These are phyloP conservation scores for Indri indri DNA, from an alignment of 2,113 vertebrate genomes.

Conservation along the genomic window DNA sequence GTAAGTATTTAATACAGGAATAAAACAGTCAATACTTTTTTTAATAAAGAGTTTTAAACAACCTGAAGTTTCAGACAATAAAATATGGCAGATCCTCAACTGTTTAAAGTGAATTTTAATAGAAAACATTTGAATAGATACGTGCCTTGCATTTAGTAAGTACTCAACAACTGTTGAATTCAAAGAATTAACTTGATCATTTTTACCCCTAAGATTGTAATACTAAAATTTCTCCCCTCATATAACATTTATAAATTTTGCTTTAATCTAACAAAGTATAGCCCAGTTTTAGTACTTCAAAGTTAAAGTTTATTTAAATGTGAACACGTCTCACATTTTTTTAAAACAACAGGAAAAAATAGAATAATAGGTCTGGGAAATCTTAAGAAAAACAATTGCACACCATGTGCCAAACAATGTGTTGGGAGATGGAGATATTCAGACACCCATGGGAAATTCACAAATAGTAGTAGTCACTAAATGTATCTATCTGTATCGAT, in stretches of 20 bases:
- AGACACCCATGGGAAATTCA: background rate
- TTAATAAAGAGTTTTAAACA: conserved; percentile 3
- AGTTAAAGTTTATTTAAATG: conserved; percentile 22
- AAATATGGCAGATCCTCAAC: background rate
- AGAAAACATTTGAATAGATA: conserved; percentile 39
- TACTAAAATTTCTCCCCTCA: conserved; percentile 5
- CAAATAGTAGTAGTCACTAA: background rate
- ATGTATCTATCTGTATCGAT: background rate
- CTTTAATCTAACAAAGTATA: background rate
- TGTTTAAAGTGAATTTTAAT: conserved; percentile 38
- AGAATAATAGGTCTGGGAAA: background rate
- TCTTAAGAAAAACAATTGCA: background rate
- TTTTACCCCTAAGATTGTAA: conserved; percentile 10
- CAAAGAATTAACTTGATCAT: background rate
- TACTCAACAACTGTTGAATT: background rate
- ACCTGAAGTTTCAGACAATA: conserved; percentile 35
- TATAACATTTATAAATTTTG: background rate
- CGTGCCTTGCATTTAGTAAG: background rate
- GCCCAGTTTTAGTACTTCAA: conserved; percentile 4
- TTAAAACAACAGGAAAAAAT: background rate
- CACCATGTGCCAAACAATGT: background rate
- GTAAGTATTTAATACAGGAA: background rate
- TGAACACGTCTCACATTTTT: background rate
- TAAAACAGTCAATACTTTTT: background rate
- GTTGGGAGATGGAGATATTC: background rate